phyloP scores from a whole-genome alignment of 2,113 vertebrate genomes.

The Peromyscus californicus region DNA sequence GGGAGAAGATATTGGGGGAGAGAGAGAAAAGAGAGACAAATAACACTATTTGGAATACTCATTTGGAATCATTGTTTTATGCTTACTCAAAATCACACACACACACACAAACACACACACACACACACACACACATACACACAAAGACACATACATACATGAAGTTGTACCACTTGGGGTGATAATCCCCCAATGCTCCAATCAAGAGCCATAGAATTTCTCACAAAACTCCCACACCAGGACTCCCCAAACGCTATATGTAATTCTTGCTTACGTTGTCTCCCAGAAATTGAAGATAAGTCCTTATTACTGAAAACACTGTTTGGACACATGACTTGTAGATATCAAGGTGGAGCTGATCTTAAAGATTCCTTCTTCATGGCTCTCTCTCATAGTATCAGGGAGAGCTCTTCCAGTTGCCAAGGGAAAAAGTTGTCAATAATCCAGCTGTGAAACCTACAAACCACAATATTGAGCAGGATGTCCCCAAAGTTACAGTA shows the following conservation, averaged over 20 bases:
- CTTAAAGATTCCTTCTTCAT: background rate
- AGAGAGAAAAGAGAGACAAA: background rate
- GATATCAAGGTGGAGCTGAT: background rate
- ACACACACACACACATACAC: too few species aligned
- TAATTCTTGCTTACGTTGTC: background rate
- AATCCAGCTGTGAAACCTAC: background rate
- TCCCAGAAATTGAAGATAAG: background rate
- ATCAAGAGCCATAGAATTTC: background rate
- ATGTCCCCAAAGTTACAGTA: background rate
- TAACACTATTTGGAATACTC: background rate
- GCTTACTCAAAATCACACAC: background rate
- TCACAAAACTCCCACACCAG: too few species aligned
- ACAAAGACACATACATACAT: background rate
- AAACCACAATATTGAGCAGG: background rate
- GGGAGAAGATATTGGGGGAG: background rate
- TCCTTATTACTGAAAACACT: background rate
- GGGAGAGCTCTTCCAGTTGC: background rate
- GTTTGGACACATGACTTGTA: background rate
- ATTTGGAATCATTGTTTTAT: background rate
- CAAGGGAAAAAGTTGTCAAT: background rate
- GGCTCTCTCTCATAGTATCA: background rate
- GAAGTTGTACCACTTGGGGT: background rate
- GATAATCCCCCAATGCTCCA: background rate
- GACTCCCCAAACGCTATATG: background rate
- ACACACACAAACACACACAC: background rate